Evolutionary conservation across 2,113 vertebrate genomes (phyloP), one percentile per base, ranked within the genome.

Genomic region (Phrynosoma blainvillii): DNA sequence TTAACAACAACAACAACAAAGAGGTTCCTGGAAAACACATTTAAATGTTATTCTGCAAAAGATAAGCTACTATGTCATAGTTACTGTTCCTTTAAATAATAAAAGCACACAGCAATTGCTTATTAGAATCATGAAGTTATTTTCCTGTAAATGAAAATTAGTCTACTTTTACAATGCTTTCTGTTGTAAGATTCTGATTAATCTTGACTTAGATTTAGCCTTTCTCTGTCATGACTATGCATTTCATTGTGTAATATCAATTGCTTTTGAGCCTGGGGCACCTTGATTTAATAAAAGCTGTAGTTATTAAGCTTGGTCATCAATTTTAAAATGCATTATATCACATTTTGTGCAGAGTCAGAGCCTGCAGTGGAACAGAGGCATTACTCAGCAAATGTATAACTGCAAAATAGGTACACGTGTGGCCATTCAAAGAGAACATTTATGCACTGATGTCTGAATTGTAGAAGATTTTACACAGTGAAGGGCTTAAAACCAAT

Each of bases 341-440:
- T 0, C 89, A 7, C 36, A 85, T 92, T 86, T 40, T 76, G 2
- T 82, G 30, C 54, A 90, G 75, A 65, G 84, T 87, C 87, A 36
- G 77, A 93, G n/a, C 40, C 82, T 87, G 52, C n/a, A 36, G 21
- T 80, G n/a, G 54, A 90, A 30, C 32, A 82, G 79, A 90, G 42
- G 18, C 52, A 89, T 90, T 90, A 89, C 78, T 92, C 89, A 93
- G 88, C 78, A 94, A 90, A 92, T 83, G 62, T 90, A 82, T 92
- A 93, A 93, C 86, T 93, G 91, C 88, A 92, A 90, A 92, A 94
- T 88, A 92, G 80, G 85, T 84, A 93, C 91, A 90, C 59, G 47
- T 83, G 65, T 52, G 81, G 71, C 89, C 47, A 91, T 89, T 91
- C 91, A 87, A 83, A 87, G 86, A 88, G 77, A 32, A 66, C 36